Evolutionary conservation across 2,113 vertebrate genomes (phyloP).

Genomic region (Harpagus bidentatus): DNA sequence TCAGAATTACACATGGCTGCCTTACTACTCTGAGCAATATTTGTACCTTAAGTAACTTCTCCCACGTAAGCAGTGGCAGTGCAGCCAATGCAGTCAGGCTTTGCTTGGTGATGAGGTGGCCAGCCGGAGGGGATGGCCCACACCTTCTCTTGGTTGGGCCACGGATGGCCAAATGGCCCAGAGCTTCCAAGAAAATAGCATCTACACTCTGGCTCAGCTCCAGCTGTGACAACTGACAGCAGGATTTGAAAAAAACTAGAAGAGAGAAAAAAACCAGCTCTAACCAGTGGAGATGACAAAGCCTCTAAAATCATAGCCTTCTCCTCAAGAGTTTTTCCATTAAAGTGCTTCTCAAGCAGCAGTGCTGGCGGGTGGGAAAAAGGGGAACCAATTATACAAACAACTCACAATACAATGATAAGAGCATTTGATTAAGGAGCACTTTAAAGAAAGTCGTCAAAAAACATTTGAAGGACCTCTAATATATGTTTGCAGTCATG

Average conservation of each 20-base stretch:
- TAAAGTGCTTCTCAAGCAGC: background rate
- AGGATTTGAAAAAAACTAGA: background rate
- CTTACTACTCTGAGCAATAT: background rate
- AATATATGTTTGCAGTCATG: background rate
- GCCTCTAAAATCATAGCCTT: background rate
- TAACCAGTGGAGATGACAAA: background rate
- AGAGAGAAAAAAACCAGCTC: background rate
- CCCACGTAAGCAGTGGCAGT: background rate
- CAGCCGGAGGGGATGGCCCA: background rate
- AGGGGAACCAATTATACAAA: background rate
- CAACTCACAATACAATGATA: background rate
- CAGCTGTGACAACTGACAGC: background rate
- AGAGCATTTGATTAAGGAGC: background rate
- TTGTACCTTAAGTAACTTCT: background rate
- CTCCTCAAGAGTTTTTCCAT: background rate
- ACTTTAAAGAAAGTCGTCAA: background rate
- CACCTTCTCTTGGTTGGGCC: background rate
- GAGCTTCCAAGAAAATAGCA: background rate
- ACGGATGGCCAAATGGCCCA: background rate
- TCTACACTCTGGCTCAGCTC: background rate
- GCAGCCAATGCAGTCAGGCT: fast-evolving
- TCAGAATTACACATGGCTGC: background rate
- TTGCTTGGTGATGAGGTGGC: background rate
- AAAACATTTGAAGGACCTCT: background rate
- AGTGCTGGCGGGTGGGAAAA: background rate